Evolutionary conservation across 1,140 invertebrate genomes (phyloP).

Genomic region (Polyergus mexicanus): DNA sequence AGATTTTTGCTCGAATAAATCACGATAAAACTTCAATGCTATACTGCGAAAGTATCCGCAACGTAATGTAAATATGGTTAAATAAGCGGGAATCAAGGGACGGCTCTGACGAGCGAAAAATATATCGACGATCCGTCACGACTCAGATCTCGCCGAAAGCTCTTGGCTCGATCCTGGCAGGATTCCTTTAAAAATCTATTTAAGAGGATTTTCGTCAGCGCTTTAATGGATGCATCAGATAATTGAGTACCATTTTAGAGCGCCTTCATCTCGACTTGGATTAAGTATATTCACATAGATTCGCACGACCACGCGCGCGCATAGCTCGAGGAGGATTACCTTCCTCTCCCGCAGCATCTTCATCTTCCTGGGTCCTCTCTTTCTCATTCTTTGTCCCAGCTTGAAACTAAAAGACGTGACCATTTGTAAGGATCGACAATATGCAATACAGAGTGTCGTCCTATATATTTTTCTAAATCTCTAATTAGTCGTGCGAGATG

Average conservation of each 20-base stretch:
- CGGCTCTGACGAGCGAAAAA: background rate
- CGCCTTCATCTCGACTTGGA: conserved; percentile 63
- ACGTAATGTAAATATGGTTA: conserved; percentile 3
- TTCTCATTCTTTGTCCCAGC: background rate
- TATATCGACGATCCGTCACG: background rate
- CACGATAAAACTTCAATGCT: background rate
- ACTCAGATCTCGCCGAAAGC: conserved; percentile 22
- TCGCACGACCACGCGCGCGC: conserved; percentile 52
- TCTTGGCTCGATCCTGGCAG: conserved; percentile 1
- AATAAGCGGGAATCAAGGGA: conserved; percentile 16
- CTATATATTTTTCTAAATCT: conserved; percentile 1
- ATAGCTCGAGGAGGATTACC: conserved; percentile 57
- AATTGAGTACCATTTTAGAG: conserved; percentile 71
- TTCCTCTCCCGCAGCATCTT: background rate
- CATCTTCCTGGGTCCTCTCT: background rate
- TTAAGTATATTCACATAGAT: conserved; percentile 73
- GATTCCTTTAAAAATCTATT: conserved; percentile 68
- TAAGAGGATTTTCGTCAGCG: conserved; percentile 61
- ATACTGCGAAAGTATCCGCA: background rate
- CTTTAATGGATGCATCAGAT: conserved; percentile 56
- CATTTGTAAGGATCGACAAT: background rate
- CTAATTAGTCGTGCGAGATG: conserved; percentile 7
- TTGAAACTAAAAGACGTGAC: background rate
- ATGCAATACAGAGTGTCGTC: background rate
- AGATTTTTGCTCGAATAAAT: conserved; percentile 14